Evolutionary conservation across 1,140 invertebrate genomes (phyloP).

Genomic region (Saxidomus purpurata): DNA sequence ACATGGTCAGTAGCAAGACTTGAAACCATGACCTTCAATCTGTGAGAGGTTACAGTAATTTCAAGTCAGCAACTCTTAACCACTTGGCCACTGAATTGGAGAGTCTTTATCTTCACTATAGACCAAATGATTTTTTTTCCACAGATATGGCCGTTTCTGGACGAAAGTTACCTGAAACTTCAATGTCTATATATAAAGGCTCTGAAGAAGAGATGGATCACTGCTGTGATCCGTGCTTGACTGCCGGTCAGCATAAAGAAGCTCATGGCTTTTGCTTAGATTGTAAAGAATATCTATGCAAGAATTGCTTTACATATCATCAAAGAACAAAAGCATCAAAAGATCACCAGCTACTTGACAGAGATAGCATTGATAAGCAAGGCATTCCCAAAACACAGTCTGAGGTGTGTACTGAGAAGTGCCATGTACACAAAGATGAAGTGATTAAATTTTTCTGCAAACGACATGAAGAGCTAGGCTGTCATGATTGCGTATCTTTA

Average conservation of each 20-base stretch:
- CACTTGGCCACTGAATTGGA: too few species aligned
- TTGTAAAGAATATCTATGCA: neutral
- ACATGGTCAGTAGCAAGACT: too few species aligned
- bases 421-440: neutral
- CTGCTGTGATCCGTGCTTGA: neutral
- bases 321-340: neutral
- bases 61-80: too few species aligned
- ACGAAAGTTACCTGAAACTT: neutral
- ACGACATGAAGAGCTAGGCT: neutral
- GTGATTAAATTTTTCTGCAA: neutral
- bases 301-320: neutral
- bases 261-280: neutral
- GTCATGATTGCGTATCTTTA: neutral
- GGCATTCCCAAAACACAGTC: neutral
- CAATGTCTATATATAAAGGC: neutral
- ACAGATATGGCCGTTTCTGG: neutral
- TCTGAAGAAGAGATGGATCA: neutral
- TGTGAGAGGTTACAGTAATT: too few species aligned
- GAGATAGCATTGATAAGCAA: neutral
- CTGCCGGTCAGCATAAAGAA: neutral
- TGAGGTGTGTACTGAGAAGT: neutral
- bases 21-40: too few species aligned
- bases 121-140: neutral
- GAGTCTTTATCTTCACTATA: too few species aligned
- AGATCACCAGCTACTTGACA: neutral